Conservation (phyloP, 1,140 invertebrate species). For the Parapsyche elsis region DNA sequence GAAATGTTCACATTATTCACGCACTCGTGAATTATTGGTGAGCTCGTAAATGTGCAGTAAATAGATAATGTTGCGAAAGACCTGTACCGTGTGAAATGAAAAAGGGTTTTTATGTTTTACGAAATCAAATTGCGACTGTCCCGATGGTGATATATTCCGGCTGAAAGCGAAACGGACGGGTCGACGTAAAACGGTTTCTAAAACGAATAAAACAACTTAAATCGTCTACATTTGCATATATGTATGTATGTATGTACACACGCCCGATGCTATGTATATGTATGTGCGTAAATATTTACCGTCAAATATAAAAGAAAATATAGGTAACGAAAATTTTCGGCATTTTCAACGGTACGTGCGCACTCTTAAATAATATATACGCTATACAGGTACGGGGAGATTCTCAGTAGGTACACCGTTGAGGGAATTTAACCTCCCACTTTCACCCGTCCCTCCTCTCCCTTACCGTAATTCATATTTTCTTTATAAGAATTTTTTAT, state of each 20-base stretch:
- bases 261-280: not conserved
- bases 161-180: conserved; percentile 21
- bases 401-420: not conserved
- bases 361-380: conserved; percentile 16
- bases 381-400: not conserved
- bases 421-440: not conserved
- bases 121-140: conserved; percentile 32
- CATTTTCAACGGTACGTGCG: not conserved
- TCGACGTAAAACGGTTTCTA: conserved; percentile 28
- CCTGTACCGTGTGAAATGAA: conserved; percentile 26
- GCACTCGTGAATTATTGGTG: not conserved
- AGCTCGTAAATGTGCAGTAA: not conserved
- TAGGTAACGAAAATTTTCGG: not conserved
- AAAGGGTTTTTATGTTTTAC: conserved; percentile 32
- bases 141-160: conserved; percentile 24
- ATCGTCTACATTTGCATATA: conserved; percentile 16
- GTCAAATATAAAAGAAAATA: not conserved
- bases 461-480: conserved; percentile 28
- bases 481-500: conserved; percentile 25
- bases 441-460: no score
- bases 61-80: conserved; percentile 27
- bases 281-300: not conserved
- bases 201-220: conserved; percentile 30
- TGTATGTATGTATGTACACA: no score
- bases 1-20: not conserved